These are phyloP conservation scores for Ciconia maguari DNA, from an alignment of 2,113 vertebrate genomes.

Conservation along the genomic window DNA sequence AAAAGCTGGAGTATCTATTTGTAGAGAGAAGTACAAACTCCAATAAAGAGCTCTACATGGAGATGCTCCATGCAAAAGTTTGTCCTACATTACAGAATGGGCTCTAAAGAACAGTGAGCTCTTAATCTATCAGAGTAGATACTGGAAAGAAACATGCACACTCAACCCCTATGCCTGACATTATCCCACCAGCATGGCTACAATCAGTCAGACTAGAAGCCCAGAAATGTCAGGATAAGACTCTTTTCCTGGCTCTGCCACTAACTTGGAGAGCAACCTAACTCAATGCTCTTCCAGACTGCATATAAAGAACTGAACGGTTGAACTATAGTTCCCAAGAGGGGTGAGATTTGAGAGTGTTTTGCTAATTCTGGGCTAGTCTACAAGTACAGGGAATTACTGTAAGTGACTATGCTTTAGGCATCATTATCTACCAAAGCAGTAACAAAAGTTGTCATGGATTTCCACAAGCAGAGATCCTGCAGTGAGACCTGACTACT, in stretches of 20 bases:
- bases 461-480: not conserved
- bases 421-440: not conserved
- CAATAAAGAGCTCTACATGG: not conserved
- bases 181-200: not conserved
- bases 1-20: not conserved
- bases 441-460: not conserved
- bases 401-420: not conserved
- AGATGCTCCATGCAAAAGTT: not conserved
- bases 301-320: not conserved
- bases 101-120: not conserved
- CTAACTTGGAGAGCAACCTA: not conserved
- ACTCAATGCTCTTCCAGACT: not conserved
- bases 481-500: not conserved
- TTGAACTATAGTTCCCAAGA: accelerated
- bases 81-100: not conserved
- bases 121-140: not conserved
- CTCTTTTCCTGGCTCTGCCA: not conserved
- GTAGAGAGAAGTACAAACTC: not conserved
- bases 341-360: not conserved
- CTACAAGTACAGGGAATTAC: not conserved
- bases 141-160: not conserved
- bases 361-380: not conserved
- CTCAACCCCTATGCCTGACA: not conserved
- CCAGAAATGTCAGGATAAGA: not conserved
- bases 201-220: not conserved